Percentiles rank a stretch among this genome's conserved stretches.
Conservation (phyloP, 2,888 invertebrate species). For the Dryococelus australis region DNA sequence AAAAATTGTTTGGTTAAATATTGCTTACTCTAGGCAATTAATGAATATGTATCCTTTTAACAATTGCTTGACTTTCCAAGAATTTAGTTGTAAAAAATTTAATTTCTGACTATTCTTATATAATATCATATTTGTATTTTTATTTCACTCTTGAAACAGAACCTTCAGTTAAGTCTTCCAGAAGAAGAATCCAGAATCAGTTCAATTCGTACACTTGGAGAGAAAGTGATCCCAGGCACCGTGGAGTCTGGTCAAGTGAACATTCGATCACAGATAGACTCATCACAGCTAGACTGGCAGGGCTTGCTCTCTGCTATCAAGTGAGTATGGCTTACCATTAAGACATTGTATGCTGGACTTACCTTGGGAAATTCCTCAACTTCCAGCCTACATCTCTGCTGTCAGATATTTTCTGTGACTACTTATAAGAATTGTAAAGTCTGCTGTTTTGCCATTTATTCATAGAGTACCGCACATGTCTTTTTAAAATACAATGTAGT, state of each 20-base stretch:
- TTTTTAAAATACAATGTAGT: too few species aligned
- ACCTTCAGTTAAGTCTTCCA: conserved; percentile 77
- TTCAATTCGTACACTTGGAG: conserved; percentile 81
- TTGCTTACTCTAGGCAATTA: too few species aligned
- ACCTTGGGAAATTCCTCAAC: too few species aligned
- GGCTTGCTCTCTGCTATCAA: conserved; percentile 77
- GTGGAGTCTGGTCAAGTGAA: conserved; percentile 82
- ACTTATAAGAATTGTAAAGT: background rate
- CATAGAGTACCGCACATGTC: too few species aligned
- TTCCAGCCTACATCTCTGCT: background rate
- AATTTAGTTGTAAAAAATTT: too few species aligned
- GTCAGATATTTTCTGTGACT: background rate
- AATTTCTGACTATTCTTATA: too few species aligned
- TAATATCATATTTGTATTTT: too few species aligned
- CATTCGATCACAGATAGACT: conserved; percentile 86
- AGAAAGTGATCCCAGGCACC: conserved; percentile 89
- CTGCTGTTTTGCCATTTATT: too few species aligned
- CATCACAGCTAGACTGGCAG: conserved; percentile 91
- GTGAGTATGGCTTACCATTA: conserved; percentile 47
- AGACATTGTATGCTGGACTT: background rate
- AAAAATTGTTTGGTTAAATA: too few species aligned
- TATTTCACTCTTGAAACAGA: conserved; percentile 56
- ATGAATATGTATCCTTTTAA: too few species aligned
- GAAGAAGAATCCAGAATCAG: conserved; percentile 88
- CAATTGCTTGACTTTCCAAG: too few species aligned